Conservation (phyloP, 1,140 invertebrate species). For the Psix sp. region DNA sequence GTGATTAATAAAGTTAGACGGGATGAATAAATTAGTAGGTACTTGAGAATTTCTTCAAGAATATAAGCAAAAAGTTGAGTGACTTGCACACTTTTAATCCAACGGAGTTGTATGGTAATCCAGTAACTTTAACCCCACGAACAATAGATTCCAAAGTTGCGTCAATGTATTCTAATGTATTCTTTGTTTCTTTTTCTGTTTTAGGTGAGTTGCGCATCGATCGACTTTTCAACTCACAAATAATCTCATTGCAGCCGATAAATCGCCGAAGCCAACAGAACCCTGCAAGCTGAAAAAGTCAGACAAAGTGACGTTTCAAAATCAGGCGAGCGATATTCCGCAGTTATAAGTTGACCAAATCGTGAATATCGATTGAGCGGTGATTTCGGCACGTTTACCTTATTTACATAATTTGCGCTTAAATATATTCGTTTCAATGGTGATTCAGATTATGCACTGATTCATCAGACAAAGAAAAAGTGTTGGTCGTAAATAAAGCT, state of each 20-base stretch:
- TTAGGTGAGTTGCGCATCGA: constrained; percentile 38
- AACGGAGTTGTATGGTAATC: too few relatives aligned
- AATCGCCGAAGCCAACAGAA: constrained; percentile 6
- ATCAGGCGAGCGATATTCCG: too few relatives aligned
- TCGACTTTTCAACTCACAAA: constrained; percentile 40
- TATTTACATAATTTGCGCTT: constrained; percentile 27
- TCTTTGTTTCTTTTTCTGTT: constrained; percentile 50
- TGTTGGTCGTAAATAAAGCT: constrained; percentile 19
- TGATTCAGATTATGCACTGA: constrained; percentile 15
- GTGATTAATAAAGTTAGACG: too few relatives aligned
- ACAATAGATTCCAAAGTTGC: constrained; percentile 22
- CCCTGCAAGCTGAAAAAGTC: too few relatives aligned
- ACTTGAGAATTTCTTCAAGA: too few relatives aligned
- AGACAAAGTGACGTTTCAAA: too few relatives aligned
- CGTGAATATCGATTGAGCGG: constrained; percentile 27
- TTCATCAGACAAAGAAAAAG: constrained; percentile 15
- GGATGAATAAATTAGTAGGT: too few relatives aligned
- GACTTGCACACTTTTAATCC: too few relatives aligned
- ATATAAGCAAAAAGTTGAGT: too few relatives aligned
- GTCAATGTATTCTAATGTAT: constrained; percentile 36
- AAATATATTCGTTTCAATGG: background rate
- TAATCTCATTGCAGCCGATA: constrained; percentile 15
- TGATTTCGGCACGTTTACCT: constrained; percentile 25
- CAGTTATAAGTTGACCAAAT: constrained; percentile 21
- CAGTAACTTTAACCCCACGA: too few relatives aligned